Percentiles rank a stretch among this genome's conserved stretches.
Conservation (phyloP, 2,888 invertebrate species). For the Agrotis clavis region DNA sequence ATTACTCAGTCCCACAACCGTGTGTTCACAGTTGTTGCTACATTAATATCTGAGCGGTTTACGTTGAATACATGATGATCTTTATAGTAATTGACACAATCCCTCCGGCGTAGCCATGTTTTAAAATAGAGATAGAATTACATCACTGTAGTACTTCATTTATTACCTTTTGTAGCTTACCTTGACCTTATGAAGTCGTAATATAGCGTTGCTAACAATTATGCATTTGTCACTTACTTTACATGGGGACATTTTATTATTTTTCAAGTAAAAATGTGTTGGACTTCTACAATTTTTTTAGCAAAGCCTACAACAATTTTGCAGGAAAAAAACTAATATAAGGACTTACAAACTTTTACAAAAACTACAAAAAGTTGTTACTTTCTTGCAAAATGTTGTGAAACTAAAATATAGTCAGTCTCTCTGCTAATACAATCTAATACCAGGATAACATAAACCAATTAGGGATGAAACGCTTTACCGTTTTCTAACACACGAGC, state of each 20-base stretch:
- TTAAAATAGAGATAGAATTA: slow-evolving; percentile 17
- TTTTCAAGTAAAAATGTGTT: background rate
- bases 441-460: slow-evolving; percentile 48
- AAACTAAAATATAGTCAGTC: background rate
- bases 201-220: slow-evolving; percentile 5
- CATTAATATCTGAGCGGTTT: slow-evolving; percentile 29
- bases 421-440: slow-evolving; percentile 16
- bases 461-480: slow-evolving; percentile 51
- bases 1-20: slow-evolving; percentile 42
- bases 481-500: slow-evolving; percentile 36
- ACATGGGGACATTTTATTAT: background rate
- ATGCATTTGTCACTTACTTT: background rate
- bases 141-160: background rate
- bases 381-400: background rate
- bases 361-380: background rate
- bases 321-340: background rate
- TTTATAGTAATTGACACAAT: slow-evolving; percentile 46
- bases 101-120: slow-evolving; percentile 29
- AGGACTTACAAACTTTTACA: background rate
- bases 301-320: background rate
- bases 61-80: slow-evolving; percentile 38
- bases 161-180: slow-evolving; percentile 3
- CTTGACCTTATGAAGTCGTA: slow-evolving; percentile 1
- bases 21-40: slow-evolving; percentile 40
- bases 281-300: background rate